Evolutionary conservation across 2,113 vertebrate species (phyloP).

Genomic region (Lepus europaeus): DNA sequence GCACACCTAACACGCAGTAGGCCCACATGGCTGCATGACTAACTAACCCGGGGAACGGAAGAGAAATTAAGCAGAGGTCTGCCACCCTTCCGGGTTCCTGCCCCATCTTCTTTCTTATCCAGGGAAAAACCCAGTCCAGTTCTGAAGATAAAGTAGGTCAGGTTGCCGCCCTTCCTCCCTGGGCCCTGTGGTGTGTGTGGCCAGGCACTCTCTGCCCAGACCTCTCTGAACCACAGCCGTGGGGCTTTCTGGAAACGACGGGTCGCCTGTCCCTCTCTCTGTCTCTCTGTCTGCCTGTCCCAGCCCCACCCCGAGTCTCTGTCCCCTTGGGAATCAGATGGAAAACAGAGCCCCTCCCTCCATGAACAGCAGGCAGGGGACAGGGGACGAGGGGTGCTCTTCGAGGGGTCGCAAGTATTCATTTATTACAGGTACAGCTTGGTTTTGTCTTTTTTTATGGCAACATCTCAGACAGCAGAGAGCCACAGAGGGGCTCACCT

Average conservation of each 20-base stretch:
- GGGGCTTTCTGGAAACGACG: slow-evolving; percentile 23
- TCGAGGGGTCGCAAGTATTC: not conserved
- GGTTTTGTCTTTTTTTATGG: not conserved
- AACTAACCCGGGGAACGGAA: not conserved
- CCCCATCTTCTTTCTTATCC: slow-evolving; percentile 13
- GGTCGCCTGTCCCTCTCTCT: not conserved
- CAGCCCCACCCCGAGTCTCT: not conserved
- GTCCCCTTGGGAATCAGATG: not conserved
- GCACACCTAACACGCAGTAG: slow-evolving; percentile 2
- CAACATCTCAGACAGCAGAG: not conserved
- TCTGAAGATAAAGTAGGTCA: slow-evolving; percentile 79
- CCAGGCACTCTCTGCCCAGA: slow-evolving; percentile 36
- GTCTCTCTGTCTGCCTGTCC: not conserved
- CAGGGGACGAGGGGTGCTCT: not conserved
- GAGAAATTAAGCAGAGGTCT: not conserved
- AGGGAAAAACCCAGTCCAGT: slow-evolving; percentile 51
- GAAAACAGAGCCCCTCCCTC: slow-evolving; percentile 5
- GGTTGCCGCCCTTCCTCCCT: slow-evolving; percentile 46
- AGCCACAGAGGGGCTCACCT: not conserved
- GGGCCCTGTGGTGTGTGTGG: slow-evolving; percentile 67
- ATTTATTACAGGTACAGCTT: slow-evolving; percentile 30
- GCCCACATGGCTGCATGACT: not conserved
- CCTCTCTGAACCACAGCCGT: slow-evolving; percentile 16
- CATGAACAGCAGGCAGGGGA: slow-evolving; percentile 18
- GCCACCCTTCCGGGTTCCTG: not conserved